Conservation (phyloP, 2,888 invertebrate genomes). For the Eupithecia pulchellata region DNA sequence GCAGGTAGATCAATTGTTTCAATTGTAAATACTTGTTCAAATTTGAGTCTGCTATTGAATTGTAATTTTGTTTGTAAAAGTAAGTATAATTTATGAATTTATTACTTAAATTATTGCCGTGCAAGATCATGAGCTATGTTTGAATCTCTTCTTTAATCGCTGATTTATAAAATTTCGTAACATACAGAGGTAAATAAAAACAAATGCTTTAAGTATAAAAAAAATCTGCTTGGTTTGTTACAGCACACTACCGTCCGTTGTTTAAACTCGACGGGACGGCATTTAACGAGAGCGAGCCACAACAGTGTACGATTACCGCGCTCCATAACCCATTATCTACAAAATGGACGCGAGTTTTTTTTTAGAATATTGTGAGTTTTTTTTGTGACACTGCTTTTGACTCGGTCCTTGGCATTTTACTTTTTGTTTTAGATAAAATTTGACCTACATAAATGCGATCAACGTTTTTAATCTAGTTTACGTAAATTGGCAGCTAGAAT, state of each 20-base stretch:
- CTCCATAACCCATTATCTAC: slow-evolving; percentile 31
- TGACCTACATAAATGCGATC: neutral
- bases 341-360: slow-evolving; percentile 23
- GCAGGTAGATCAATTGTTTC: no score
- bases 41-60: no score
- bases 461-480: neutral
- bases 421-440: neutral
- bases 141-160: neutral
- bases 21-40: no score
- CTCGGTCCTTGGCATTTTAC: neutral
- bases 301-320: slow-evolving; percentile 32
- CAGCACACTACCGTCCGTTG: slow-evolving; percentile 12
- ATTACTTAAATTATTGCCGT: no score
- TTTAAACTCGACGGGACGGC: slow-evolving; percentile 35
- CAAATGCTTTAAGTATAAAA: neutral
- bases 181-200: neutral
- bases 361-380: neutral
- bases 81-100: no score
- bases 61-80: no score
- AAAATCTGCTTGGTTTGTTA: slow-evolving; percentile 10
- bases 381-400: neutral
- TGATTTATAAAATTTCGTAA: neutral
- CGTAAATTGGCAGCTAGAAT: neutral
- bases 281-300: slow-evolving; percentile 32
- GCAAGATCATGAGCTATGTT: neutral